A percentile compares a stretch with the other conserved stretches of the same genome.
Evolutionary conservation across 2,113 vertebrate species (phyloP).

Genomic region (Trichomycterus rosablanca): DNA sequence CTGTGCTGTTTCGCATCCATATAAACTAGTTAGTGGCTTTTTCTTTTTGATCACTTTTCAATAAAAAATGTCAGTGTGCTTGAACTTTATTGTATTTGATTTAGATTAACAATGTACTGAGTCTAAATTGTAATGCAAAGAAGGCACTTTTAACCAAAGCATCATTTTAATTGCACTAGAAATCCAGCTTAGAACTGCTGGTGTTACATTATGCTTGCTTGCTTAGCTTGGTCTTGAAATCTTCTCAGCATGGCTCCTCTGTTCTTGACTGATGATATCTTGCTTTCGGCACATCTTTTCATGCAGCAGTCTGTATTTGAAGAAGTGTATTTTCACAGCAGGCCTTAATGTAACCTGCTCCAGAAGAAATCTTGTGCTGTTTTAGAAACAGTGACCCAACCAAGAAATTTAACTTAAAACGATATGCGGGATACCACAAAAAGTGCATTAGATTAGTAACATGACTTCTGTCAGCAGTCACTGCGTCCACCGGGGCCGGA

Average conservation of each 20-base stretch:
- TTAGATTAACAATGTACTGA: too few relatives aligned
- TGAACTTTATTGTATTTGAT: background rate
- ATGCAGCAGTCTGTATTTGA: background rate
- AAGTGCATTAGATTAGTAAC: background rate
- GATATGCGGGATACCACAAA: background rate
- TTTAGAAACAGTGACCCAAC: background rate
- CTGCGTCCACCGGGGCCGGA: background rate
- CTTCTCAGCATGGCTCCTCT: background rate
- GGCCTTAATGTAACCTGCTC: background rate
- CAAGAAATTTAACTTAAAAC: too few relatives aligned
- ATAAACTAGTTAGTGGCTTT: background rate
- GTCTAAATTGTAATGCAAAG: too few relatives aligned
- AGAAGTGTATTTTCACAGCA: conserved; percentile 15
- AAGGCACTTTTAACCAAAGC: too few relatives aligned
- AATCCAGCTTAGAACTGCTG: background rate
- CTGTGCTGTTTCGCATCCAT: background rate
- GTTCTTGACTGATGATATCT: conserved; percentile 8
- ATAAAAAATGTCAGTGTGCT: background rate
- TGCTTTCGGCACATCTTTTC: conserved; percentile 28
- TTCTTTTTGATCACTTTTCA: background rate
- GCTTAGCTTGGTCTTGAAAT: conserved; percentile 13
- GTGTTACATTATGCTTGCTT: conserved; percentile 6
- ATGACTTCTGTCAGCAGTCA: background rate
- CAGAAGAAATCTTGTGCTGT: background rate
- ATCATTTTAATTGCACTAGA: background rate